Evolutionary conservation across 2,888 invertebrate species (phyloP).

Genomic region (Ophonus ardosiacus): DNA sequence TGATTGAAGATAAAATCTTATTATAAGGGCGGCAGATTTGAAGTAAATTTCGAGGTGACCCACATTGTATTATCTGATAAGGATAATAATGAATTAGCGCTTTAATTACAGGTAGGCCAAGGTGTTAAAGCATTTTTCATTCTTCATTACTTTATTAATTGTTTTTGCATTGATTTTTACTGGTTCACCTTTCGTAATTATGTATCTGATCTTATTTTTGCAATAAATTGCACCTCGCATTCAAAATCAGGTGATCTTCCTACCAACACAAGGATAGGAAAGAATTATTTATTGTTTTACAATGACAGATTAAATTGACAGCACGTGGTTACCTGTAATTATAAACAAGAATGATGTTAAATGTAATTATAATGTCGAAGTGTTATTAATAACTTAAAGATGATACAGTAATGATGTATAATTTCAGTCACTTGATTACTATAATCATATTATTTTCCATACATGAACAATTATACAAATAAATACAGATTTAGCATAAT

Average conservation of each 20-base stretch:
- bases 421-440: background rate
- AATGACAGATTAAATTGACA: background rate
- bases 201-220: background rate
- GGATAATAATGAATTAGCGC: background rate
- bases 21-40: background rate
- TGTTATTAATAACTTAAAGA: background rate
- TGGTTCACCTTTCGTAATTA: slow-evolving; percentile 44
- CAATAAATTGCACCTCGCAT: background rate
- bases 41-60: slow-evolving; percentile 1
- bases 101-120: slow-evolving; percentile 1
- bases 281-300: background rate
- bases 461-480: background rate
- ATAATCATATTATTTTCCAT: background rate
- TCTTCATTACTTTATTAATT: slow-evolving; percentile 37
- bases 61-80: background rate
- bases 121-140: slow-evolving; percentile 17
- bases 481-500: no score
- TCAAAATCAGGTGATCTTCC: slow-evolving; percentile 13
- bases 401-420: background rate
- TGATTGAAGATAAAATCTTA: background rate
- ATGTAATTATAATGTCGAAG: background rate
- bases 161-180: slow-evolving; percentile 55
- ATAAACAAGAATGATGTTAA: background rate
- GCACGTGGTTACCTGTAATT: background rate
- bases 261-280: background rate